A percentile compares a stretch with the other conserved stretches of the same genome.
Conservation (phyloP, 2,113 vertebrate genomes). For the Platysteira castanea region DNA sequence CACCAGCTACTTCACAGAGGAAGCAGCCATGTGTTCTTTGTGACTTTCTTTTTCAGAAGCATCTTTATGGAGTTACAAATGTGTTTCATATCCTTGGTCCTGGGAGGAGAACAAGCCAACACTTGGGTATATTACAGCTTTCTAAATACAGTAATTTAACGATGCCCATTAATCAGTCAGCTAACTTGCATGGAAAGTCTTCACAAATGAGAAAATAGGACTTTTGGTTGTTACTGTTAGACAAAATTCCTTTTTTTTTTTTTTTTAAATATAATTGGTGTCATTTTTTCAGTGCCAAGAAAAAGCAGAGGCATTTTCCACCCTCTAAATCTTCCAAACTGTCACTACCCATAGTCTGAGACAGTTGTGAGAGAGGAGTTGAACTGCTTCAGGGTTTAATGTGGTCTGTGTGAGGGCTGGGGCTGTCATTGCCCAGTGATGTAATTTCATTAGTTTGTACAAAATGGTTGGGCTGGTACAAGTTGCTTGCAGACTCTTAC, state of each 20-base stretch:
- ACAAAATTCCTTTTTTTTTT: background rate
- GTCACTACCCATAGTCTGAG: slow-evolving; percentile 12
- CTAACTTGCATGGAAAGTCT: background rate
- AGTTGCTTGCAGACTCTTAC: background rate
- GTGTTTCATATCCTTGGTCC: slow-evolving; percentile 52
- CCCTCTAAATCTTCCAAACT: slow-evolving; percentile 18
- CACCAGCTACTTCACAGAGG: background rate
- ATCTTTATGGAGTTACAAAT: slow-evolving; percentile 29
- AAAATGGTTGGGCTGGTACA: background rate
- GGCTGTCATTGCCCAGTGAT: slow-evolving; percentile 8
- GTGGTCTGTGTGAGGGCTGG: background rate
- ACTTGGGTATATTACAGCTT: background rate
- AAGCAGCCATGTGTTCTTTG: background rate
- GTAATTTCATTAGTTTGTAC: slow-evolving; percentile 14
- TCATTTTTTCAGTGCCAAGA: background rate
- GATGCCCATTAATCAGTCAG: background rate
- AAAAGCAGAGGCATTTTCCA: slow-evolving; percentile 26
- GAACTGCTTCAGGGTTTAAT: slow-evolving; percentile 4
- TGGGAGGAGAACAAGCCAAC: slow-evolving; percentile 2
- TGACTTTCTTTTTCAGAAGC: slow-evolving; percentile 18
- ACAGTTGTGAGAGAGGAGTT: background rate
- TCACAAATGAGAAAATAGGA: slow-evolving; percentile 37
- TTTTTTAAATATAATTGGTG: background rate
- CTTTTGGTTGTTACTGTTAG: background rate
- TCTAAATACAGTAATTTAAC: slow-evolving; percentile 29